Base-by-base conservation (phyloP, 2,113 vertebrate genomes). In the Amblyornis subalaris region DNA sequence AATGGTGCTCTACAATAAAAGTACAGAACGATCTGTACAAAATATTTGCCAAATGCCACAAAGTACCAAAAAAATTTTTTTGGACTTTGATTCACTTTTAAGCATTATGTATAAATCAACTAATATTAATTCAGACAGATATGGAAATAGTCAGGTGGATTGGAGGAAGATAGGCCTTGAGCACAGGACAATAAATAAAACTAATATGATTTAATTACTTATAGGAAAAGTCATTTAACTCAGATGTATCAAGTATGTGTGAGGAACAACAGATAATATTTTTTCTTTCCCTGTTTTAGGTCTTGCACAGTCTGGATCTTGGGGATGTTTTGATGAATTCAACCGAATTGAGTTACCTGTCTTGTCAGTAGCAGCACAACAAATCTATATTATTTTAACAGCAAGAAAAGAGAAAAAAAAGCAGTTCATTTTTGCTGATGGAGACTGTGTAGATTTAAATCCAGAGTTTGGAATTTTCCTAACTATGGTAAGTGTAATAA, bases 311-410 rank as follows among this genome's bases (percentile, higher is more conserved):
- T 98, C 99, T 2, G 99, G 99, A 22, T 98, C 98, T 72, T 99
- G 99, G 99, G 99, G 99, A 18, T 99, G 99, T 94, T 99, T 99
- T 91, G 99, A 99, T 93, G 99, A 99, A 93, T 99, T 99, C 85
- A 99, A 99, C 97, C 97, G 98, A 93, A 99, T 99, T 64, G 98
- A 99, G 93, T 97, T 99, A 81, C 98, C 98, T 11, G 99, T 99
- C 10, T 97, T 99, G 79, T 99, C 99, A 5, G 99, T 99, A 50
- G 99, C 98, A 7, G 99, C 99, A 26, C 99, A 99, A 95, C 99
- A 99, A 97, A 98, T 99, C 96, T 98, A 98, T 95, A 98, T 99
- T 61, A 98, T 99, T 81, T 98, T 99, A 94, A 98, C 98, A 95
- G 98, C 98, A 69, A 98, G 98, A 94, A 99, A 99, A 97, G 98